Evolutionary conservation across 2,797 vertebrate genomes (phyloP).

Genomic region (Somateria mollissima): DNA sequence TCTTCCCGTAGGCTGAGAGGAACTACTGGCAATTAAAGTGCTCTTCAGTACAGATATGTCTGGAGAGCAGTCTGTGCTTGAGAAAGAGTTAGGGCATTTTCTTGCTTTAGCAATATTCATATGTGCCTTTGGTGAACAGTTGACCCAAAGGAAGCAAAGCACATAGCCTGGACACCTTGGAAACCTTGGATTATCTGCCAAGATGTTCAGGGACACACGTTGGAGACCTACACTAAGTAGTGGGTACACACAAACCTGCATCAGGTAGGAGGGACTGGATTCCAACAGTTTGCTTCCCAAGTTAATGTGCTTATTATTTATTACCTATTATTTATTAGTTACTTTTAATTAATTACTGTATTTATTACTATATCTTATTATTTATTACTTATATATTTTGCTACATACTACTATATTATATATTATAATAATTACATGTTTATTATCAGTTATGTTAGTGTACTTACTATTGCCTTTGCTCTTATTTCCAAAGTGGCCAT

Average conservation of each 20-base stretch:
- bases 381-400: too few species aligned
- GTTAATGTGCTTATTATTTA: not conserved
- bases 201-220: not conserved
- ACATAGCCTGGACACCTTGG: accelerated
- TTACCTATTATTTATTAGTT: too few species aligned
- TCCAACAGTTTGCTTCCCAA: not conserved
- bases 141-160: not conserved
- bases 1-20: not conserved
- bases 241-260: not conserved
- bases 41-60: not conserved
- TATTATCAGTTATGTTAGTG: not conserved
- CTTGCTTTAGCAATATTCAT: not conserved
- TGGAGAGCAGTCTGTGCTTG: not conserved
- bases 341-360: too few species aligned
- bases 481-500: not conserved
- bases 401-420: too few species aligned
- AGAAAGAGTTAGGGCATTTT: not conserved
- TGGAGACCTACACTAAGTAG: not conserved
- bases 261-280: not conserved
- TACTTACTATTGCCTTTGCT: not conserved
- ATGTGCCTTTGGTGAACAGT: not conserved
- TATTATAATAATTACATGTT: too few species aligned
- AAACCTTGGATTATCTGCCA: not conserved
- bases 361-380: too few species aligned
- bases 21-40: not conserved